Evolutionary conservation across 1,140 invertebrate genomes (phyloP).

Genomic region (Hycleus cichorii): DNA sequence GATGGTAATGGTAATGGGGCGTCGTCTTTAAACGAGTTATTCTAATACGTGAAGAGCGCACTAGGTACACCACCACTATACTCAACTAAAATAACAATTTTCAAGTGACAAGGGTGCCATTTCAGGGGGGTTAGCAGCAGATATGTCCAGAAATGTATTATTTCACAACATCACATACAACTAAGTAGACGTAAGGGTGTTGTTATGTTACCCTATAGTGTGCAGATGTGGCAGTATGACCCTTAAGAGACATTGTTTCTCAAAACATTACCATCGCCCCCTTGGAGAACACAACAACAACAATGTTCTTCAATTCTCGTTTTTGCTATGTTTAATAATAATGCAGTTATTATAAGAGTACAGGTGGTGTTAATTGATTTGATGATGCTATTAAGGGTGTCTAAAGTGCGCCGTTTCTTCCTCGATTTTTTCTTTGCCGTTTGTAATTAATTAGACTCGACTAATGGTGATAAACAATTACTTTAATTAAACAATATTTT

Average conservation of each 20-base stretch:
- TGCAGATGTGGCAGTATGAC: constrained; percentile 5
- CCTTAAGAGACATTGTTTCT: not conserved
- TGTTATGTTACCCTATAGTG: constrained; percentile 9
- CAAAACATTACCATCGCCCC: too few species aligned
- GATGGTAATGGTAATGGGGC: too few species aligned
- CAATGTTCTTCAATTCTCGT: too few species aligned
- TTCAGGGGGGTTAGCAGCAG: not conserved
- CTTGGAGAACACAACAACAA: too few species aligned
- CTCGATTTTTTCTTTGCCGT: too few species aligned
- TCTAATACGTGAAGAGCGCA: too few species aligned
- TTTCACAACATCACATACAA: constrained; percentile 2
- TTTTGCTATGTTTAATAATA: constrained; percentile 7
- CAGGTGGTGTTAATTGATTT: constrained; percentile 12
- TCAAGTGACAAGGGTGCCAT: not conserved
- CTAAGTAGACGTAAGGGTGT: constrained; percentile 13
- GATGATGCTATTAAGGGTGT: not conserved
- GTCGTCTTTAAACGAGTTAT: too few species aligned
- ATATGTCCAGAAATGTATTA: constrained; percentile 11
- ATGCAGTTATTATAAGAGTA: constrained; percentile 9
- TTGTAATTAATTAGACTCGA: too few species aligned
- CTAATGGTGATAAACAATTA: too few species aligned
- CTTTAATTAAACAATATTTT: too few species aligned
- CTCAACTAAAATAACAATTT: constrained; percentile 15
- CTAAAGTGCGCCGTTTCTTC: too few species aligned
- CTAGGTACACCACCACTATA: not conserved